These are phyloP conservation scores for Monomorium pharaonis DNA, from an alignment of 1,140 invertebrate genomes.

Conservation along the genomic window DNA sequence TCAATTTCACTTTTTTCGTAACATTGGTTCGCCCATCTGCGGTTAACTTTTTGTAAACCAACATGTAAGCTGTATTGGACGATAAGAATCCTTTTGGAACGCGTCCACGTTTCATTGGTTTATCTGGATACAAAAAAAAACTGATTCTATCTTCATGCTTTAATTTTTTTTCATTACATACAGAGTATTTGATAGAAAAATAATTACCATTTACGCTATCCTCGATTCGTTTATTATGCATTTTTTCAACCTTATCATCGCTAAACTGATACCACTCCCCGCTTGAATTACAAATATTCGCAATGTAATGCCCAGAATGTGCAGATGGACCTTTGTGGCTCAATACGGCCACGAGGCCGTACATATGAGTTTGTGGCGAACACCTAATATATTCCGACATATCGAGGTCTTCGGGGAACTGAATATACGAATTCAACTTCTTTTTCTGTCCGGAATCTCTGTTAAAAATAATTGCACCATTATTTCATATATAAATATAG, in stretches of 20 bases:
- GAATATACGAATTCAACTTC: slow-evolving; percentile 89
- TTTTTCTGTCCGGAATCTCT: slow-evolving; percentile 89
- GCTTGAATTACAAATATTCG: slow-evolving; percentile 85
- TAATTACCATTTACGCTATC: slow-evolving; percentile 83
- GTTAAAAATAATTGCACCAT: slow-evolving; percentile 59
- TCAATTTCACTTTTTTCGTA: slow-evolving; percentile 57
- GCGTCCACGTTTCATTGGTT: slow-evolving; percentile 81
- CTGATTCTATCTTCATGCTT: neutral
- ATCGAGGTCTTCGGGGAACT: slow-evolving; percentile 89
- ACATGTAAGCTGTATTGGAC: slow-evolving; percentile 88
- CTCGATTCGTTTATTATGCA: slow-evolving; percentile 84
- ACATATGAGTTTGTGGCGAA: slow-evolving; percentile 82
- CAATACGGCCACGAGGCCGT: slow-evolving; percentile 88
- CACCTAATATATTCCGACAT: slow-evolving; percentile 87
- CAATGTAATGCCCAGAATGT: slow-evolving; percentile 90
- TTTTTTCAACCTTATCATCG: slow-evolving; percentile 89
- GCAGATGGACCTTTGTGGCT: slow-evolving; percentile 89
- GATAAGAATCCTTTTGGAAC: slow-evolving; percentile 84
- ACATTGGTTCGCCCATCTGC: slow-evolving; percentile 33
- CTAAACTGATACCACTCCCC: slow-evolving; percentile 90
- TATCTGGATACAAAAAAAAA: slow-evolving; percentile 74
- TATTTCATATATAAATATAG: no score
- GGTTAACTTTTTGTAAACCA: slow-evolving; percentile 86
- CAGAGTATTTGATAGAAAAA: neutral
- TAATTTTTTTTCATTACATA: slow-evolving; percentile 31